Base-by-base conservation (phyloP, 2,797 vertebrate genomes). In the Melanotaenia boesemani region DNA sequence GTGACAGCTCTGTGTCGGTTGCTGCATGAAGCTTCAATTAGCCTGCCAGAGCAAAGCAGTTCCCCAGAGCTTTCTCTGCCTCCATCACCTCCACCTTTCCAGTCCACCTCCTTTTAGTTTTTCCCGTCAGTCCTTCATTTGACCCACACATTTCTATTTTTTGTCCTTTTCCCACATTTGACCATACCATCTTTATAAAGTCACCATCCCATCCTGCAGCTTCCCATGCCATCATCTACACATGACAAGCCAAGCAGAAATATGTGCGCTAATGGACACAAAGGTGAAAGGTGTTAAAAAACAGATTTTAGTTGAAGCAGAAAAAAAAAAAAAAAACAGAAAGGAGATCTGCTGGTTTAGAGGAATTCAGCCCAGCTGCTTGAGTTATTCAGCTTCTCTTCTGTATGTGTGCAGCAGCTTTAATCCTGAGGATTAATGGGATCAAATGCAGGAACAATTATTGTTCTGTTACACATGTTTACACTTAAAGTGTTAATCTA, bases 1-100 rank as follows among this genome's bases (percentile, higher is more conserved):
- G 87, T 91, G 92, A 93, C 90, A 92, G 86, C 89, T 82, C 84
- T 24, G 87, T 77, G 89, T 87, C 90, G 52, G 74, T 89, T 85
- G 77, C 90, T 86, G 88, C 91, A 86, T 84, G 64, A 79, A 81
- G 87, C 90, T 92, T 93, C 92, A 95, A 95, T 95, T 95, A 94
- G 93, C 89, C 92, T 92, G 86, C 83, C 83, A 90, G 88, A 92
- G 80, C 72, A 81, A 81, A 73, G 66, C 69, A 28, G 71, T 69
- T 90, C 93, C 90, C 90, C 39, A 72, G 90, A 88, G 93, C 62
- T 76, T 79, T 83, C 74, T 69, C 55, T 50, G 54, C 71, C 16
- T 71, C 61, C 46, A 48, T 13, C 44, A 37, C 61, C 71, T 46
- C 76, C 63, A 84, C 76, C 74, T 70, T 66, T 76, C 41, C 81